Evolutionary conservation across 2,888 invertebrate genomes (phyloP).

Genomic region (Epirrhoe tristata): DNA sequence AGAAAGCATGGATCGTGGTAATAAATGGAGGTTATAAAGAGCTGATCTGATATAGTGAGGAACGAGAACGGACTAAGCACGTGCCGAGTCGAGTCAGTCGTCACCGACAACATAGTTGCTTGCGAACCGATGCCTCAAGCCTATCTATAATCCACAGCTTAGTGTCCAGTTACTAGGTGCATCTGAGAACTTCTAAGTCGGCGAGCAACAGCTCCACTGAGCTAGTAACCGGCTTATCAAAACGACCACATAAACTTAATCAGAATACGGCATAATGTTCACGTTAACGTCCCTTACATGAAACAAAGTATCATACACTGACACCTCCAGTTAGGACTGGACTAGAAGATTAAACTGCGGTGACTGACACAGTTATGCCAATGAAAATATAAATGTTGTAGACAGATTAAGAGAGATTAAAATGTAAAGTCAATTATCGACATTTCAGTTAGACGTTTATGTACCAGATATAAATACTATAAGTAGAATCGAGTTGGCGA

Average conservation of each 20-base stretch:
- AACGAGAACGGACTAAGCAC: constrained; percentile 46
- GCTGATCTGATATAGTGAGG: constrained; percentile 54
- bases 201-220: constrained; percentile 37
- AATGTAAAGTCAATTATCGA: background rate
- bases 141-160: constrained; percentile 13
- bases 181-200: constrained; percentile 37
- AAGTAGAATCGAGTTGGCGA: constrained; percentile 2
- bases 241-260: constrained; percentile 31
- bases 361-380: constrained; percentile 11
- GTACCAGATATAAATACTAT: background rate
- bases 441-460: background rate
- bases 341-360: too few species aligned
- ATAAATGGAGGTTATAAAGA: constrained; percentile 61
- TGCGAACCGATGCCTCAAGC: constrained; percentile 9
- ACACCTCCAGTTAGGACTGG: constrained; percentile 19
- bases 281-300: constrained; percentile 26
- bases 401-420: background rate
- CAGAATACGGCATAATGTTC: constrained; percentile 30
- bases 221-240: constrained; percentile 36
- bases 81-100: constrained; percentile 38
- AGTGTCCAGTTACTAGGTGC: constrained; percentile 18
- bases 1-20: constrained; percentile 60
- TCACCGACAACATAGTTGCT: constrained; percentile 40
- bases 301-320: constrained; percentile 33
- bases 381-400: constrained; percentile 7